These are phyloP conservation scores for Auanema sp. DNA, from an alignment of 2,888 invertebrate species.

Conservation along the genomic window DNA sequence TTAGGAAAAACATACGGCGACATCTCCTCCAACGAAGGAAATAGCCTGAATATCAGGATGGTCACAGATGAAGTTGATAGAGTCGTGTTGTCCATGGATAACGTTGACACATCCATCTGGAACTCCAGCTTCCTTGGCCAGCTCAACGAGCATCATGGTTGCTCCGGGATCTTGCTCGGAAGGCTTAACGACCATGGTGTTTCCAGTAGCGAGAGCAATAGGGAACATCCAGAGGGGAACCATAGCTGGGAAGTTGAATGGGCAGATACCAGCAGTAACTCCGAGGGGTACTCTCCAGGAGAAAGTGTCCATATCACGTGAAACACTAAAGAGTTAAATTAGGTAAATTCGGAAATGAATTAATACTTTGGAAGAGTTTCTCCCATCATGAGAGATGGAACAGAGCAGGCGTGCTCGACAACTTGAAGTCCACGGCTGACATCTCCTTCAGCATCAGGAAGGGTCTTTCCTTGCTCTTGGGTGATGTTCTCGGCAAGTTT, in stretches of 20 bases:
- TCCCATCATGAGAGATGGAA: conserved; percentile 87
- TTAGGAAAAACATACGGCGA: conserved; percentile 73
- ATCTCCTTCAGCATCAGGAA: conserved; percentile 95
- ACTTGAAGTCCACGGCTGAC: conserved; percentile 90
- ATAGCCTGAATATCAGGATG: conserved; percentile 92
- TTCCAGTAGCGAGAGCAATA: conserved; percentile 80
- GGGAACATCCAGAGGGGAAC: conserved; percentile 90
- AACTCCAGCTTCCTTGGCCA: conserved; percentile 83
- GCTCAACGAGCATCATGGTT: conserved; percentile 88
- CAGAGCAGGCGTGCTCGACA: conserved; percentile 93
- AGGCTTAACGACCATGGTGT: conserved; percentile 89
- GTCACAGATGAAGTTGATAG: conserved; percentile 96
- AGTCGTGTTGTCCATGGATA: conserved; percentile 89
- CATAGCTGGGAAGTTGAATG: conserved; percentile 80
- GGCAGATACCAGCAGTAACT: conserved; percentile 75
- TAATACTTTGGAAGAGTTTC: conserved; percentile 76
- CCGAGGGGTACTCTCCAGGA: conserved; percentile 90
- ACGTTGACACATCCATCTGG: conserved; percentile 93
- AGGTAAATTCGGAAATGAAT: neutral
- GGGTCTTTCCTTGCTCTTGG: conserved; percentile 92
- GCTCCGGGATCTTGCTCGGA: conserved; percentile 97
- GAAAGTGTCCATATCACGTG: conserved; percentile 93
- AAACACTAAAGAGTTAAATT: conserved; percentile 63
- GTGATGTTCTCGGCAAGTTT: conserved; percentile 89
- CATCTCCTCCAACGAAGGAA: conserved; percentile 96